phyloP scores from a whole-genome alignment of 2,797 vertebrate species.

The Dipus sagitta region DNA sequence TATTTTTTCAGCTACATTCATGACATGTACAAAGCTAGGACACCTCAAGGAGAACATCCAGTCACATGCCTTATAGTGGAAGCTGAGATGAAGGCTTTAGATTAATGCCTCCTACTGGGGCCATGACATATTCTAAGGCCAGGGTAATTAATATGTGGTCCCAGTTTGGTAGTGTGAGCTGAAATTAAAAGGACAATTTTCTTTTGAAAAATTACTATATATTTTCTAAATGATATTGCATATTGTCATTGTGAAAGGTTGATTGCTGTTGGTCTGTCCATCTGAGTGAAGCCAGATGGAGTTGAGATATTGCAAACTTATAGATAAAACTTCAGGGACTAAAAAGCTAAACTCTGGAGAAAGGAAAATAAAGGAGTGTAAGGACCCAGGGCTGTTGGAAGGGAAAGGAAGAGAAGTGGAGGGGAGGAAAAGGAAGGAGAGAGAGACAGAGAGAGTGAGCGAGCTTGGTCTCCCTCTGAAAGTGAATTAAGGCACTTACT shows the following conservation, averaged over 20 bases:
- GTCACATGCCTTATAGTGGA: background rate
- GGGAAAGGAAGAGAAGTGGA: background rate
- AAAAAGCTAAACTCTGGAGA: background rate
- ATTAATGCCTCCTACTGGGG: background rate
- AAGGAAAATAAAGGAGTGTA: background rate
- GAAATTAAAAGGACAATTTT: constrained; percentile 12
- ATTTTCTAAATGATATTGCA: background rate
- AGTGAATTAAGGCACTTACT: background rate
- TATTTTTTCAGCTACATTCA: background rate
- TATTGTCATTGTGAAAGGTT: background rate
- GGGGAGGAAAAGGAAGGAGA: background rate
- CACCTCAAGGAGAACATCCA: background rate
- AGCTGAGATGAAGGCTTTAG: background rate
- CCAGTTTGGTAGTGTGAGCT: background rate
- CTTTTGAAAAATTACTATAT: constrained; percentile 41
- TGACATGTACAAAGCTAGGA: background rate
- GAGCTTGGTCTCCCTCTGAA: background rate
- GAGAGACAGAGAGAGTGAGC: background rate
- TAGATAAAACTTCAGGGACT: too few species aligned
- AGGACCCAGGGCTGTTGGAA: background rate
- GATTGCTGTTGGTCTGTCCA: background rate
- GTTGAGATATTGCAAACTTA: background rate
- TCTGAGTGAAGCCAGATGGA: background rate
- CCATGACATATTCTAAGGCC: background rate
- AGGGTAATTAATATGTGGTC: background rate